Conservation (phyloP, 2,888 invertebrate species). For the Drosophila paramelanica region DNA sequence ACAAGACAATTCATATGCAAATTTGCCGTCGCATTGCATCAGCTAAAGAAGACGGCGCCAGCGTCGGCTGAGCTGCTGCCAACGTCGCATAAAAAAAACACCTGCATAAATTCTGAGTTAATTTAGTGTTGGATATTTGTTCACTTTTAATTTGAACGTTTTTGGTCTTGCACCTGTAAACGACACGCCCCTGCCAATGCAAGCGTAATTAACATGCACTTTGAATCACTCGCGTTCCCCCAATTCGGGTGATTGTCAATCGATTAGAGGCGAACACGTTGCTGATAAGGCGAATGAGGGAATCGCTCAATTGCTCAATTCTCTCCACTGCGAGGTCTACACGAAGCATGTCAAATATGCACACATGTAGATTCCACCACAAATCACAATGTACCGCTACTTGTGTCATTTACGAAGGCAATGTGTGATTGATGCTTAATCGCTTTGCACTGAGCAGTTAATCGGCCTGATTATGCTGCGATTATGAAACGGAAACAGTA, state of each 20-base stretch:
- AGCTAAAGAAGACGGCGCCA: slow-evolving; percentile 58
- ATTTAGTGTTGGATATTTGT: slow-evolving; percentile 6
- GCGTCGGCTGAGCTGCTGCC: slow-evolving; percentile 25
- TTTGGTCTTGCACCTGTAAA: slow-evolving; percentile 27
- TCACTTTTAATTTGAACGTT: slow-evolving; percentile 24
- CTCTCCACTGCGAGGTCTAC: slow-evolving; percentile 28
- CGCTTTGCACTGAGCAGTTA: slow-evolving; percentile 32
- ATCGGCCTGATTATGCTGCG: slow-evolving; percentile 47
- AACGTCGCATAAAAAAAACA: slow-evolving; percentile 42
- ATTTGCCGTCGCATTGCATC: slow-evolving; percentile 72
- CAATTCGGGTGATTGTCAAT: slow-evolving; percentile 44
- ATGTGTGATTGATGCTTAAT: slow-evolving; percentile 22
- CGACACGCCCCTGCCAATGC: slow-evolving; percentile 33
- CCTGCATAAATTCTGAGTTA: slow-evolving; percentile 47
- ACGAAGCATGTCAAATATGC: slow-evolving; percentile 26
- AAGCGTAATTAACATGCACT: slow-evolving; percentile 20
- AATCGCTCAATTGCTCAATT: slow-evolving; percentile 22
- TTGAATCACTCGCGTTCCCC: slow-evolving; percentile 46
- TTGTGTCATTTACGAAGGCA: slow-evolving; percentile 25
- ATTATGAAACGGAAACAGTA: slow-evolving; percentile 36
- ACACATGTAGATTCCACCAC: background rate
- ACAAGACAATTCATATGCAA: slow-evolving; percentile 71
- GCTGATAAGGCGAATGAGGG: slow-evolving; percentile 52
- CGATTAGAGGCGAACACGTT: slow-evolving; percentile 49
- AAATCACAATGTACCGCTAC: slow-evolving; percentile 19